A percentile compares a stretch with the other conserved stretches of the same genome.
Conservation (phyloP, 2,113 vertebrate species). For the Geococcyx californianus region DNA sequence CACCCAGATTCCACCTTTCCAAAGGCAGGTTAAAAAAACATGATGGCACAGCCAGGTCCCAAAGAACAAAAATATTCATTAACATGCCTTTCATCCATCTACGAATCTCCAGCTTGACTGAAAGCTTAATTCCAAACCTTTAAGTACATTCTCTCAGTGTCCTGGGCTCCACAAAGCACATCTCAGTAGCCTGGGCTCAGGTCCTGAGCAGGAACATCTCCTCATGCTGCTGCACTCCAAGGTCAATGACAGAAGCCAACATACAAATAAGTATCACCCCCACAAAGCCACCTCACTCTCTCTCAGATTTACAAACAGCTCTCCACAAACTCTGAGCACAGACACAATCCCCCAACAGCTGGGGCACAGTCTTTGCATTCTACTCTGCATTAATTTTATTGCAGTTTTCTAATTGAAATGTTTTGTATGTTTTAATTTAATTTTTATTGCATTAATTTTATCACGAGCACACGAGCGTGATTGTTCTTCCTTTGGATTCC, state of each 20-base stretch:
- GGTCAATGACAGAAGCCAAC: neutral
- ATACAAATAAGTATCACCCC: fast-evolving
- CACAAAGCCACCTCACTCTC: neutral
- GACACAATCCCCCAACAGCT: neutral
- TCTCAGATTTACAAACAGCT: neutral
- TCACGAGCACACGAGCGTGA: neutral
- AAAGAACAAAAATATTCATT: neutral
- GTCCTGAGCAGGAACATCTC: neutral
- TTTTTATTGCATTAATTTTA: neutral
- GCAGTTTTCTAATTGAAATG: neutral
- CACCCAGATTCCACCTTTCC: neutral
- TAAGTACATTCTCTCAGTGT: neutral
- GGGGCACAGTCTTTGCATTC: neutral
- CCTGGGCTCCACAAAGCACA: neutral
- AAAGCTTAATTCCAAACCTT: neutral
- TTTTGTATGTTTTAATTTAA: neutral
- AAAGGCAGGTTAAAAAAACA: neutral
- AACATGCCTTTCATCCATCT: fast-evolving
- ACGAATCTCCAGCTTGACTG: neutral
- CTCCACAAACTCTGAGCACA: neutral
- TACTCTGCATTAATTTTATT: neutral
- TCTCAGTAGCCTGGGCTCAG: fast-evolving
- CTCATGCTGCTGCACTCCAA: neutral
- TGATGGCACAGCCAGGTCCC: neutral
- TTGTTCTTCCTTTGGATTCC: neutral